Conservation (phyloP, 2,113 vertebrate genomes). For the Callipepla californica region DNA sequence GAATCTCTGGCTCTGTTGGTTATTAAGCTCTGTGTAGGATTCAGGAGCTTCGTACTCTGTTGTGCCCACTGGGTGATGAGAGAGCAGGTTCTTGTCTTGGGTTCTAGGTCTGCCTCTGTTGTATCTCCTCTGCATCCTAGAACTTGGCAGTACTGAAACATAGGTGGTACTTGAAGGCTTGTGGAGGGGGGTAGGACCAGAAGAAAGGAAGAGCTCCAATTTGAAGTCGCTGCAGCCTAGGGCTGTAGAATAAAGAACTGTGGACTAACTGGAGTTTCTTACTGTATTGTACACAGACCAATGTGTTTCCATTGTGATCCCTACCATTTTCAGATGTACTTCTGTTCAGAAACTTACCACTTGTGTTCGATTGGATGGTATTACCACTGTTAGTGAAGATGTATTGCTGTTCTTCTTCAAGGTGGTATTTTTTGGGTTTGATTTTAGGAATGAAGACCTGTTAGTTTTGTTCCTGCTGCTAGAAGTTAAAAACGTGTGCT, state of each 20-base stretch:
- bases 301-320: not conserved
- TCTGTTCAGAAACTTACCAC: not conserved
- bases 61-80: not conserved
- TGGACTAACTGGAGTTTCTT: no score
- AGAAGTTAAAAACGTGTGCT: not conserved
- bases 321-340: not conserved
- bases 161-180: not conserved
- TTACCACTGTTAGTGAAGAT: not conserved
- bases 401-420: not conserved
- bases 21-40: not conserved
- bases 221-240: not conserved
- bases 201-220: not conserved
- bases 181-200: not conserved
- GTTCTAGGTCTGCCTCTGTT: not conserved
- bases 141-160: not conserved
- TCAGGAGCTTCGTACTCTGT: not conserved
- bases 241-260: not conserved
- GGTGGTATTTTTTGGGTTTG: not conserved
- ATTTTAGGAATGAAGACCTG: not conserved
- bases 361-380: not conserved
- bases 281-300: not conserved
- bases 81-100: not conserved
- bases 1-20: accelerated
- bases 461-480: not conserved
- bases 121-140: not conserved